Base-by-base conservation (phyloP, 2,888 invertebrate species). In the Salpingus planirostris region DNA sequence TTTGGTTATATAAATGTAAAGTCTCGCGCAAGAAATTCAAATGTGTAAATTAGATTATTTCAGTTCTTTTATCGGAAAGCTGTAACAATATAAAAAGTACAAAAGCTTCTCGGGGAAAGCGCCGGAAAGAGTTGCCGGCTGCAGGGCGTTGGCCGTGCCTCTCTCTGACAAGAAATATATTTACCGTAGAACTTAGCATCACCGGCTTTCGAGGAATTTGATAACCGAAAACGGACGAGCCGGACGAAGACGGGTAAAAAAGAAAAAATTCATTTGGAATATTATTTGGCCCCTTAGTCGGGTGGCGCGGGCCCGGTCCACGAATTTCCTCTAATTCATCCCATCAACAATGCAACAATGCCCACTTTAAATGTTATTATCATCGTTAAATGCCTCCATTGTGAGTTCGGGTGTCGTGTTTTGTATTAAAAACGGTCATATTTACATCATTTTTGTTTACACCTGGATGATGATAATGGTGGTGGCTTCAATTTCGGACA, bases 11-110 rank as follows among this genome's bases (percentile, higher is more conserved):
- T 58, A 59, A 60, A 58, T 57, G 57, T 58, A 59, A 59, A 59
- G 57, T 57, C 54, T 55, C 57, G 55, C 51, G 55, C 47, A 54
- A 57, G 59, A 60, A 60, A 60, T 60, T 60, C 59, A 62, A 60
- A 62, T 60, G 62, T 60, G 60, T 61, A 62, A 61, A 62, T 62
- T 61, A 57, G 60, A 62, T 62, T 62, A 62, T 60, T 59, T 57
- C 59, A 51, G 52, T 58, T 60, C 59, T 59, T 59, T 60, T 59
- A 59, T 59, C 55, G 56, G 47, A 54, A 54, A 54, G 54, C 54
- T 50, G 54, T 54, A 59, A 59, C 57, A 59, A 59, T 57, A 57
- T 58, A 54, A 56, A 55, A 56, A 55, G 54, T 52, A 53, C 54
- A 56, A 55, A 55, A 54, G 54, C 51, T 49, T n/a, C 18, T 18